Evolutionary conservation across 2,888 invertebrate species (phyloP).

Genomic region (Drosophila melanosoma): DNA sequence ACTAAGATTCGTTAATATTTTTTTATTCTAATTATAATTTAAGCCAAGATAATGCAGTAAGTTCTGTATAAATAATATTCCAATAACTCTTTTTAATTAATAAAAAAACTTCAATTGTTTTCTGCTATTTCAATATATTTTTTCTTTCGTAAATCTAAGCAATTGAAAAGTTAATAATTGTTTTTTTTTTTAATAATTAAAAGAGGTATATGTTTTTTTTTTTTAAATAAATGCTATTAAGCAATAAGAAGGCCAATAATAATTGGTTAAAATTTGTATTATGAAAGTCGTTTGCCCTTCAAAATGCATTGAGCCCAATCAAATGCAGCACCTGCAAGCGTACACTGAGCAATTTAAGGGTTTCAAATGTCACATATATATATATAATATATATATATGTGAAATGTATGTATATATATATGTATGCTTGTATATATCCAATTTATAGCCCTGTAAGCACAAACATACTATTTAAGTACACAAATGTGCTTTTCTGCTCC

Average conservation of each 20-base stretch:
- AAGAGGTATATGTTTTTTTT: neutral
- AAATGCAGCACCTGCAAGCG: slow-evolving; percentile 49
- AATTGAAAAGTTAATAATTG: neutral
- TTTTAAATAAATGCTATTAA: neutral
- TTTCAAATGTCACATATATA: slow-evolving; percentile 11
- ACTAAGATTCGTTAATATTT: neutral
- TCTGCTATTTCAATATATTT: neutral
- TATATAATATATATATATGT: slow-evolving; percentile 1
- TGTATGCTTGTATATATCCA: neutral
- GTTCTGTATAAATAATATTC: neutral
- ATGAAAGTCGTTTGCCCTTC: slow-evolving; percentile 35
- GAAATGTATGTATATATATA: neutral
- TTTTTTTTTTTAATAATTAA: too few species aligned
- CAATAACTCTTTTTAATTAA: neutral
- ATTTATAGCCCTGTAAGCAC: slow-evolving; percentile 19
- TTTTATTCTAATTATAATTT: neutral
- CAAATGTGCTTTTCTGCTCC: slow-evolving; percentile 57
- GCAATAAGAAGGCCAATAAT: slow-evolving; percentile 25
- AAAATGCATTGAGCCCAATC: slow-evolving; percentile 33
- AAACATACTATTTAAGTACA: slow-evolving; percentile 19
- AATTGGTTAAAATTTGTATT: slow-evolving; percentile 34
- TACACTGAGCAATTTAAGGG: slow-evolving; percentile 50
- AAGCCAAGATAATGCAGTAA: neutral
- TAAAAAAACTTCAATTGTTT: neutral
- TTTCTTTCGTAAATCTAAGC: neutral